Conservation (phyloP, 2,888 invertebrate species). For the Dryococelus australis region DNA sequence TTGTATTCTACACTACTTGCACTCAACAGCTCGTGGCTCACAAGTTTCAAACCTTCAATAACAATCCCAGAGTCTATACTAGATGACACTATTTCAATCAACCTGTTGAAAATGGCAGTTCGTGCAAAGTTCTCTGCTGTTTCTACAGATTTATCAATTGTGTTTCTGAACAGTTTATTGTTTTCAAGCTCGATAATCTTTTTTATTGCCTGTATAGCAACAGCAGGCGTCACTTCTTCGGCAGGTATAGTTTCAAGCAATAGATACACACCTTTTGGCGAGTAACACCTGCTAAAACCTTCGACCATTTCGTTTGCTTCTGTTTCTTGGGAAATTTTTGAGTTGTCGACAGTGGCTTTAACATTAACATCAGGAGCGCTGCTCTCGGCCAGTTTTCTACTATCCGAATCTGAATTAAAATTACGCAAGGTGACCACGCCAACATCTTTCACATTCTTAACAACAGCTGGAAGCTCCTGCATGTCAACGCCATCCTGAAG, state of each 20-base stretch:
- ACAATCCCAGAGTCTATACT: slow-evolving; percentile 57
- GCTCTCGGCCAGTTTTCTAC: not conserved
- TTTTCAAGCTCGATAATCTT: slow-evolving; percentile 60
- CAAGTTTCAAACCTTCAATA: slow-evolving; percentile 57
- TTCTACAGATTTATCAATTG: slow-evolving; percentile 46
- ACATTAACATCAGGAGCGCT: not conserved
- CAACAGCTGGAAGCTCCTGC: slow-evolving; percentile 71
- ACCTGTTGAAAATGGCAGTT: slow-evolving; percentile 59
- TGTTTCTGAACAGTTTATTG: slow-evolving; percentile 53
- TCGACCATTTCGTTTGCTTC: slow-evolving; percentile 51
- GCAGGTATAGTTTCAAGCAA: slow-evolving; percentile 60
- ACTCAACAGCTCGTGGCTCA: slow-evolving; percentile 56
- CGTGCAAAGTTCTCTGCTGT: slow-evolving; percentile 56
- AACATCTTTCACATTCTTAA: slow-evolving; percentile 58
- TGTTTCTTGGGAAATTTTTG: not conserved
- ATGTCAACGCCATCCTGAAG: slow-evolving; percentile 73
- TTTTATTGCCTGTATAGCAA: slow-evolving; percentile 59
- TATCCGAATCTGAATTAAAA: slow-evolving; percentile 22
- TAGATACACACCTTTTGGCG: slow-evolving; percentile 56
- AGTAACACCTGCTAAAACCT: slow-evolving; percentile 53
- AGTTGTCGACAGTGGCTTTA: slow-evolving; percentile 33
- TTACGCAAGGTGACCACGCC: slow-evolving; percentile 35
- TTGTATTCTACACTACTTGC: slow-evolving; percentile 53
- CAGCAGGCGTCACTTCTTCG: slow-evolving; percentile 59
- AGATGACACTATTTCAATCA: slow-evolving; percentile 60